Conservation (phyloP, 2,797 vertebrate genomes). For the Spheniscus humboldti region DNA sequence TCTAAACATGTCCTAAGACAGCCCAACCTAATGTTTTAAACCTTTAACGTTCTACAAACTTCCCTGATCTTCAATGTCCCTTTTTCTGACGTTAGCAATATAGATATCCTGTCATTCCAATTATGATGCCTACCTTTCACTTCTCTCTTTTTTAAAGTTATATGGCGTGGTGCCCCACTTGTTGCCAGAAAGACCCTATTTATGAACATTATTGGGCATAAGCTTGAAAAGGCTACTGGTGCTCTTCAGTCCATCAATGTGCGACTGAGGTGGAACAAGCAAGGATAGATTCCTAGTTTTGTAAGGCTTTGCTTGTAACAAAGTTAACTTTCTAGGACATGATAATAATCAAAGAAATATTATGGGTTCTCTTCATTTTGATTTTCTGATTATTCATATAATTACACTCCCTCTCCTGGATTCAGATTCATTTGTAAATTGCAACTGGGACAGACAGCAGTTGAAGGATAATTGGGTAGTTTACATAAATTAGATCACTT, state of each 20-base stretch:
- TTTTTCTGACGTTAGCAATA: neutral
- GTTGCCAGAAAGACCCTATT: neutral
- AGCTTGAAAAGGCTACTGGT: neutral
- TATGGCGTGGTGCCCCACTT: neutral
- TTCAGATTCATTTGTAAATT: slow-evolving; percentile 37
- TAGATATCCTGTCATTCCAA: neutral
- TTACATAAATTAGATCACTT: slow-evolving; percentile 18
- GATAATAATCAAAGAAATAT: slow-evolving; percentile 26
- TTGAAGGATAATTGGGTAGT: slow-evolving; percentile 25
- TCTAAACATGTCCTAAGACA: neutral
- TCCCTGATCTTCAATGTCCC: neutral
- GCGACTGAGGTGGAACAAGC: neutral
- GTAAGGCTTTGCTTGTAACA: neutral
- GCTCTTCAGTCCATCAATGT: neutral
- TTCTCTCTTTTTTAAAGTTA: neutral
- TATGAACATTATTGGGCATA: neutral
- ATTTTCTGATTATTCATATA: slow-evolving; percentile 37
- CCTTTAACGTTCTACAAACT: neutral
- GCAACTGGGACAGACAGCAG: neutral
- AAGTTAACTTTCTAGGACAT: slow-evolving; percentile 19
- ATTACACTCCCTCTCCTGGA: neutral
- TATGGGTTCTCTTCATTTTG: neutral
- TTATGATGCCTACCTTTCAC: neutral
- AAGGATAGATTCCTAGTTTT: neutral
- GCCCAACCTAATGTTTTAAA: neutral